Evolutionary conservation across 2,113 vertebrate genomes (phyloP).

Genomic region (Prionailurus viverrinus): DNA sequence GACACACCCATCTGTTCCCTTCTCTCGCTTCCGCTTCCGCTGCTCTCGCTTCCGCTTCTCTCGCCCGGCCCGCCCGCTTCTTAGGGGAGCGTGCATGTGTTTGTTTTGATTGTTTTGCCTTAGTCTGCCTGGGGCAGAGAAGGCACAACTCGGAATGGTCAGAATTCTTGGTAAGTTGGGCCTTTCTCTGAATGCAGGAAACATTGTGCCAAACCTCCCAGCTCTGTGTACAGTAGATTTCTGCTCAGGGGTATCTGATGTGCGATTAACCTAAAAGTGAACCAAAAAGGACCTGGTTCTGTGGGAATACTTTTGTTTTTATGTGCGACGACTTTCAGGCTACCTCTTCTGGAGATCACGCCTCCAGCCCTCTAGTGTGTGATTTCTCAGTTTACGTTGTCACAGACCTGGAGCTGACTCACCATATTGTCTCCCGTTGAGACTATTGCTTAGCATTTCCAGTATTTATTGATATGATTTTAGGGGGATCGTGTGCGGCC

Average conservation of each 20-base stretch:
- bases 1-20: background rate
- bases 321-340: background rate
- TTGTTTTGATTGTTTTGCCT: background rate
- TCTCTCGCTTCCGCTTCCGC: background rate
- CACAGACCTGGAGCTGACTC: slow-evolving; percentile 3
- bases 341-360: background rate
- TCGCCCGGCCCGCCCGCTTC: background rate
- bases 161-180: background rate
- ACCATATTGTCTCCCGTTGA: background rate
- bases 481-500: background rate
- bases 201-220: background rate
- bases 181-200: background rate
- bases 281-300: background rate
- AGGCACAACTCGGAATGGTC: background rate
- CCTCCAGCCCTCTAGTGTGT: background rate
- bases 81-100: background rate
- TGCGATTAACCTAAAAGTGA: background rate
- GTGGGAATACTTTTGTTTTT: background rate
- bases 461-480: background rate
- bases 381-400: background rate
- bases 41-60: background rate
- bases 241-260: background rate
- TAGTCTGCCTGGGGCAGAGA: background rate
- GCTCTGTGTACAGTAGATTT: background rate
- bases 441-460: slow-evolving; percentile 21